Conservation (phyloP, 2,113 vertebrate species). For the Ptilorrhoa leucosticta region DNA sequence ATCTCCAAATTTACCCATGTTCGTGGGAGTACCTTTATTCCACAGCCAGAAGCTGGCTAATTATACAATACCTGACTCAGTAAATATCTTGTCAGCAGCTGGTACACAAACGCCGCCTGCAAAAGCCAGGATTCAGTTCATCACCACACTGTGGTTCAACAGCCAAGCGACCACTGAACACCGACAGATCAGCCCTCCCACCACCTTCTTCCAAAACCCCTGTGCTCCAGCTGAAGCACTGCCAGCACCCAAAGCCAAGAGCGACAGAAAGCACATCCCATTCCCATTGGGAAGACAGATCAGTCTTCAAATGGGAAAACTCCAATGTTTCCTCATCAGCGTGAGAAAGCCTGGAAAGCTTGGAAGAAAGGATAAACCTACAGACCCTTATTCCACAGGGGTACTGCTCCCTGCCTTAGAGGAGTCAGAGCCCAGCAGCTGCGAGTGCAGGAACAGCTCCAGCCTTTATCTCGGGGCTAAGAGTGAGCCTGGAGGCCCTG, state of each 20-base stretch:
- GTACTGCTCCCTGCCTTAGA: neutral
- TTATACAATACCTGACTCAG: constrained; percentile 84
- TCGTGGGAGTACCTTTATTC: neutral
- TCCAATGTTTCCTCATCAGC: neutral
- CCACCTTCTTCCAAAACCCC: neutral
- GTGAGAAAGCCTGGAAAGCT: neutral
- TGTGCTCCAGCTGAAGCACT: neutral
- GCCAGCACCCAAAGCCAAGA: neutral
- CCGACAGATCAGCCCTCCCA: neutral
- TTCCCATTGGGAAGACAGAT: neutral
- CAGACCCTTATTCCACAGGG: neutral
- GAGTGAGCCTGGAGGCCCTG: neutral
- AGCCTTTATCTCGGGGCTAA: neutral
- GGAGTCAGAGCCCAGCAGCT: neutral
- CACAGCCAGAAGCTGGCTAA: neutral
- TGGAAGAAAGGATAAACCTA: neutral
- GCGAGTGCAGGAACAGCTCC: neutral
- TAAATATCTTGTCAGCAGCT: constrained; percentile 85
- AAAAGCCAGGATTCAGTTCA: neutral
- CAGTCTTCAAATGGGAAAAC: neutral
- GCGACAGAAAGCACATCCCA: neutral
- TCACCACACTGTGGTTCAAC: neutral
- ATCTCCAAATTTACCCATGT: neutral
- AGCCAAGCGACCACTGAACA: neutral
- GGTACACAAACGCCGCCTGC: constrained; percentile 85